phyloP scores from a whole-genome alignment of 2,797 vertebrate genomes.

The Halcyon badia region DNA sequence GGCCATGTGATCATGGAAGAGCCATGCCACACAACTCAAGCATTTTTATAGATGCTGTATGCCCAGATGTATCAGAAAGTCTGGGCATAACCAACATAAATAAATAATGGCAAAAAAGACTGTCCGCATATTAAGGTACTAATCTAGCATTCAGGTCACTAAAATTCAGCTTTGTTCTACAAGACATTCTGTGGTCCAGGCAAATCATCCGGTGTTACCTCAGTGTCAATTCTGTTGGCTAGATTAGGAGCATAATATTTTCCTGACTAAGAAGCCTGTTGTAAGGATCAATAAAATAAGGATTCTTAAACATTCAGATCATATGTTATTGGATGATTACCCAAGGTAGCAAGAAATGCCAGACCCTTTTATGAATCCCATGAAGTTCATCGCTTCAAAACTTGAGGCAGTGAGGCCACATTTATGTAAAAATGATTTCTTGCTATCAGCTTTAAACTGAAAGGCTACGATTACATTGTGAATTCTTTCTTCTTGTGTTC shows the following conservation, averaged over 20 bases:
- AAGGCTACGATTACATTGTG: background rate
- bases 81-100: background rate
- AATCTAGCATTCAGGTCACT: background rate
- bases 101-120: background rate
- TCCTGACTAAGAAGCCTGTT: background rate
- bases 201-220: background rate
- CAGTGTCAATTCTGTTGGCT: background rate
- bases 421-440: slow-evolving; percentile 19
- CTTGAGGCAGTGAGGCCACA: background rate
- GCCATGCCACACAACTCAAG: background rate
- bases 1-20: background rate
- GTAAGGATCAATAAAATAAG: background rate
- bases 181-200: background rate
- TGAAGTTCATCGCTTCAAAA: background rate
- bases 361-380: slow-evolving; percentile 1
- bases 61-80: background rate
- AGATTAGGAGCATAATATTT: background rate
- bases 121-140: background rate
- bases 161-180: background rate
- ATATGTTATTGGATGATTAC: background rate
- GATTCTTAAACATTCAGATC: slow-evolving; percentile 7
- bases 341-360: background rate
- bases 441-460: slow-evolving; percentile 8
- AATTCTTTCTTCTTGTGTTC: slow-evolving; percentile 23
- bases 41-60: background rate